Evolutionary conservation across 2,113 vertebrate genomes (phyloP), one percentile per base, ranked within the genome.

Genomic region (Shinisaurus crocodilurus): DNA sequence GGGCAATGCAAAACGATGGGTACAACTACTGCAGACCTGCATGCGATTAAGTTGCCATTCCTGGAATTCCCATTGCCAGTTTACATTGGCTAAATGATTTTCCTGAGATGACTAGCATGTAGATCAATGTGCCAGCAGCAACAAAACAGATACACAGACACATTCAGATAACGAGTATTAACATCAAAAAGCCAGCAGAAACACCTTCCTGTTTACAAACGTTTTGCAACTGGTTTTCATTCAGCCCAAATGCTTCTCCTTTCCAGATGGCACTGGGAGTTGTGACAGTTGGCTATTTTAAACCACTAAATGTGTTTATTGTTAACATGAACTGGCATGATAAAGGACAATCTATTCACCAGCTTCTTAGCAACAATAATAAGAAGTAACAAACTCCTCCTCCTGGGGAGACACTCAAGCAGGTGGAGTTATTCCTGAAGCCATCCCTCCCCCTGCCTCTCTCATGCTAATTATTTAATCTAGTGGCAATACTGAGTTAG

Each of bases 291-390:
- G 43, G 43, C 45, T 79, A 57, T 92, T 92, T 43, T 0, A 80
- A 94, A 54, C 2, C 90, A 70, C 37, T 43, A 89, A 90, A 91
- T 89, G 43, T 29, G 80, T 45, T 90, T 74, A 7, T 0, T 76
- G 3, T 90, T 63, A 54, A 90, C 92, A n/a, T 37, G 88, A 89
- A 45, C 54, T 89, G 82, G 65, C 43, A 72, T 83, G 23, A 74
- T 25, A 79, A 87, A 43, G 63, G 76, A 83, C 67, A 88, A 91
- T 54, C 60, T 85, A 74, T 45, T 90, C 86, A 29, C 67, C 48
- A 88, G 20, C 1, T 0, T 63, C 82, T 37, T 4, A 79, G 87
- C 48, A 88, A 60, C 57, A 60, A 60, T 3, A 63, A 12, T 63
- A 63, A 63, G 2, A 23, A 20, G 60, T 63, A 63, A 23, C 60